Conservation (phyloP, 2,888 invertebrate genomes). For the Synergus umbraculus region DNA sequence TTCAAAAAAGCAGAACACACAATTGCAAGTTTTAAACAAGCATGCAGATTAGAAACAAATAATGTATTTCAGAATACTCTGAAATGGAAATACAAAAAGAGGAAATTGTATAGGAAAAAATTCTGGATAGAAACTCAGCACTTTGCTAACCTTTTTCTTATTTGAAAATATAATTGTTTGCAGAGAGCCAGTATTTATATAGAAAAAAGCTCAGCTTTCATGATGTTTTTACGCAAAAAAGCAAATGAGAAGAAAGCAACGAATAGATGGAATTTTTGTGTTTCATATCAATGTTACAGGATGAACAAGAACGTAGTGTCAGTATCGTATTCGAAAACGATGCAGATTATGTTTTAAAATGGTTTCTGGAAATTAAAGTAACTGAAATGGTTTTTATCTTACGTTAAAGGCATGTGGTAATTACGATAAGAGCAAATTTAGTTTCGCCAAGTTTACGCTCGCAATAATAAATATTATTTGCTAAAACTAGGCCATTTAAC, state of each 20-base stretch:
- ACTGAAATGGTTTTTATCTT: no score
- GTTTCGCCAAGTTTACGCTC: no score
- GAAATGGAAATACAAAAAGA: neutral
- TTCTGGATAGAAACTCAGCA: constrained; percentile 1
- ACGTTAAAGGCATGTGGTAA: no score
- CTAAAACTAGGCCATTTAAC: no score
- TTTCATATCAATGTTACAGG: neutral
- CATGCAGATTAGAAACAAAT: constrained; percentile 7
- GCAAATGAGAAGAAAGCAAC: constrained; percentile 18
- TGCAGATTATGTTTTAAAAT: neutral
- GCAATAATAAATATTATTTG: no score
- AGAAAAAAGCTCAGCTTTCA: constrained; percentile 8
- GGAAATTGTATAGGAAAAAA: neutral
- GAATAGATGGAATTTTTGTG: constrained; percentile 10
- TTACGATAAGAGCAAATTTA: no score
- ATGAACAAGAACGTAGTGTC: neutral
- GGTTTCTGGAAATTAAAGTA: no score
- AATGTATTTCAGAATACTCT: neutral
- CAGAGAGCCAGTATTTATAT: constrained; percentile 3
- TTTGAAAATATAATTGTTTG: constrained; percentile 16
- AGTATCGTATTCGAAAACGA: neutral
- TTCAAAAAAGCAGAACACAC: neutral
- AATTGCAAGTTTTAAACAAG: neutral
- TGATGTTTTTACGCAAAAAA: constrained; percentile 15
- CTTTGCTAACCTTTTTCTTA: constrained; percentile 3